Evolutionary conservation across 2,888 invertebrate genomes (phyloP), one percentile per base, ranked within the genome.

Genomic region (Nineta flava): DNA sequence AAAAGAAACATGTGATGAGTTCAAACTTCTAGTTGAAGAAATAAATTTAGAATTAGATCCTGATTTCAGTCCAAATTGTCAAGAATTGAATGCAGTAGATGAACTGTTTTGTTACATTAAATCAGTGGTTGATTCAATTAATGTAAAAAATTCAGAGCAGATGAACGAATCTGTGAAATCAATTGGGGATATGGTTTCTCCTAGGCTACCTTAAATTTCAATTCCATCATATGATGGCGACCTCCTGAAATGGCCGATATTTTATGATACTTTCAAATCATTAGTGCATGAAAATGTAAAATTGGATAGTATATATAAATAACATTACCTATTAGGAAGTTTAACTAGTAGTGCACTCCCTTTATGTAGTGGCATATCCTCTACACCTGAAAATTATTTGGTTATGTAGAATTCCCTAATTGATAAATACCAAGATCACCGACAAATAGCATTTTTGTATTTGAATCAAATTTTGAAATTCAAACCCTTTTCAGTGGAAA

Each of bases 211-310:
- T 17, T 9, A 49, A 49, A 49, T 49, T 17, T 17, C 40, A n/a
- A 43, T 49, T 13, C 13, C 32, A 12, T 15, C 3, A 12, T 49
- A 43, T 43, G 19, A 48, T 19, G 44, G 44, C 9, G 32, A 21
- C n/a, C 49, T 16, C 1, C 16, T 32, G 3, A 44, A 49, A 21
- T 49, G 49, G 49, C 17, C 32, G 31, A 17, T 32, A 42, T 49
- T 43, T 34, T 31, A 49, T 49, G 49, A 46, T 31, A 51, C 49
- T 15, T 49, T 51, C 19, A 46, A 47, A 46, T 49, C n/a, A n/a
- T n/a, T n/a, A n/a, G n/a, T n/a, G n/a, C n/a, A n/a, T n/a, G n/a
- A n/a, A n/a, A n/a, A 48, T 48, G 19, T 17, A 15, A 42, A 26
- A 41, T n/a, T 41, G 6, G 41, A 41, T 41, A 34, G 26, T 45